Conservation (phyloP, 1,140 invertebrate genomes). For the Chelonus insularis region DNA sequence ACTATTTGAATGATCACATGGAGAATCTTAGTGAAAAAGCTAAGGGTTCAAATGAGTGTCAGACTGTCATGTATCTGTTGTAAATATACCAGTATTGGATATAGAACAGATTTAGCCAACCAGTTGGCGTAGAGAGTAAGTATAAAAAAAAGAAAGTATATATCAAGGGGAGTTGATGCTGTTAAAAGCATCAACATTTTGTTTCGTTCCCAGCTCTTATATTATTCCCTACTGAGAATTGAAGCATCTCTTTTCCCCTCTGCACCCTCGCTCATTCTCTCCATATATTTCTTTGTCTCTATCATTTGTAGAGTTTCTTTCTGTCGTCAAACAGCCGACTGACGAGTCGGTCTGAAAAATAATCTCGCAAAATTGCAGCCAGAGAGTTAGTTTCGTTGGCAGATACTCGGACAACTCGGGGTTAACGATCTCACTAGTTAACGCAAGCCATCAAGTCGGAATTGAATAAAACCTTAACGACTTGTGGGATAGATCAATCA, state of each 20-base stretch:
- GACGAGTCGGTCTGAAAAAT: constrained; percentile 10
- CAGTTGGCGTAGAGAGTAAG: no score
- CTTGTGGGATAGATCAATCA: no score
- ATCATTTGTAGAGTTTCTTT: background rate
- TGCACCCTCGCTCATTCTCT: background rate
- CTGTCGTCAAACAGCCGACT: background rate
- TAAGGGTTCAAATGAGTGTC: no score
- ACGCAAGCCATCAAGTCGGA: constrained; percentile 12
- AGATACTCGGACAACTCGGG: constrained; percentile 22
- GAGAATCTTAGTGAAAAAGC: no score
- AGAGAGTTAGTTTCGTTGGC: constrained; percentile 9
- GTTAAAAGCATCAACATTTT: constrained; percentile 21
- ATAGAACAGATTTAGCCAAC: no score
- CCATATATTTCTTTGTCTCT: no score
- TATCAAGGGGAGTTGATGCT: background rate
- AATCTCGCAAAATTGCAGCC: constrained; percentile 19
- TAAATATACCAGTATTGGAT: no score
- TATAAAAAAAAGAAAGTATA: no score
- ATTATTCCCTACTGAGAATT: constrained; percentile 8
- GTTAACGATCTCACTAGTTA: constrained; percentile 25
- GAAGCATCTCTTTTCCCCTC: background rate
- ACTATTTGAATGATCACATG: no score
- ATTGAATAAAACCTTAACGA: constrained; percentile 13
- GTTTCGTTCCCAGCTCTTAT: constrained; percentile 1
- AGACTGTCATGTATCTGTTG: no score